These are phyloP conservation scores for Charina bottae DNA, from an alignment of 2,113 vertebrate genomes.

Conservation along the genomic window DNA sequence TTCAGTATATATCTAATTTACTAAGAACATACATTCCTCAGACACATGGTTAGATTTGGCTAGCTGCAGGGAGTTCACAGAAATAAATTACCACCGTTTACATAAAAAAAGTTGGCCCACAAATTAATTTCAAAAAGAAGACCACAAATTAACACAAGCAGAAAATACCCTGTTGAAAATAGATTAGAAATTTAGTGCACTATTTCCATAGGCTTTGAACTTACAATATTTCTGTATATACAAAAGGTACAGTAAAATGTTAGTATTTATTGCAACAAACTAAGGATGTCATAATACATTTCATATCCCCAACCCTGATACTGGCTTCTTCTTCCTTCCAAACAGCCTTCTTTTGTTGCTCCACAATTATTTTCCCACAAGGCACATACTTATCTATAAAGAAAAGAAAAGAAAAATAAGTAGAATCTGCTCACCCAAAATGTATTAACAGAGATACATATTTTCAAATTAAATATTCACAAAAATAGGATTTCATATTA, in stretches of 20 bases:
- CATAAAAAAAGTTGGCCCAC: constrained; percentile 39
- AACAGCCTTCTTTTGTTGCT: constrained; percentile 66
- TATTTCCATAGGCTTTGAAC: constrained; percentile 35
- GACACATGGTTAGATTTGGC: constrained; percentile 51
- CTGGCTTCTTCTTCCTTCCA: constrained; percentile 74
- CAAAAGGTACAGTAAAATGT: constrained; percentile 66
- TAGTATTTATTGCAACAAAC: constrained; percentile 68
- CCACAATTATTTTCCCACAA: constrained; percentile 73
- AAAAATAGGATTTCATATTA: neutral
- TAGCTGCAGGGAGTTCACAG: constrained; percentile 51
- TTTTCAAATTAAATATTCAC: neutral
- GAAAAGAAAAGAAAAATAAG: constrained; percentile 60
- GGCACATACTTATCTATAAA: constrained; percentile 79
- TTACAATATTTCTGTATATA: constrained; percentile 62
- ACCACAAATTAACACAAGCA: constrained; percentile 58
- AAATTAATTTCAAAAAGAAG: constrained; percentile 41
- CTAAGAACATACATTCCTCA: constrained; percentile 45
- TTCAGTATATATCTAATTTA: constrained; percentile 61
- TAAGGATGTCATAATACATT: constrained; percentile 62
- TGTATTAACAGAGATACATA: neutral
- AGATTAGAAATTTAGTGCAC: constrained; percentile 51
- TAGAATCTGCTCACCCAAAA: neutral
- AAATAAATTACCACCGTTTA: constrained; percentile 22
- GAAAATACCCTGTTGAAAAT: constrained; percentile 62
- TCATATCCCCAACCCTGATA: constrained; percentile 60